These are phyloP conservation scores for Ambastaia sidthimunki DNA, from an alignment of 2,797 vertebrate genomes.

Conservation along the genomic window DNA sequence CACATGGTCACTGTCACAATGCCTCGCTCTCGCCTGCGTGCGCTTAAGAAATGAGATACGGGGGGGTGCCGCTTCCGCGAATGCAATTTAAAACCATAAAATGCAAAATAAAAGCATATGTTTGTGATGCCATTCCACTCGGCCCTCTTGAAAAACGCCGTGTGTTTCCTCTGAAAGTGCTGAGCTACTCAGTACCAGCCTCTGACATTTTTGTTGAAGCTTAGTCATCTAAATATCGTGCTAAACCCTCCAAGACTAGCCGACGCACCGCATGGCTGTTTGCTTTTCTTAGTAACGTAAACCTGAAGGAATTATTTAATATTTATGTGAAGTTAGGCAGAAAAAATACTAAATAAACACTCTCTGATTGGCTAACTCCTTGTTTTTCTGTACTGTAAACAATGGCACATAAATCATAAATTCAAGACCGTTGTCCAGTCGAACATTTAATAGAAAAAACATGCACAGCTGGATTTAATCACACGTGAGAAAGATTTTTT, in stretches of 20 bases:
- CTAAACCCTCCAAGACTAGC: neutral
- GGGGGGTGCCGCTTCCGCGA: constrained; percentile 22
- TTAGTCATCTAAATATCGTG: constrained; percentile 45
- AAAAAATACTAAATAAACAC: neutral
- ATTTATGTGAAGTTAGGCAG: neutral
- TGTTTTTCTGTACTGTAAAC: constrained; percentile 2
- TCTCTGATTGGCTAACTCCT: neutral
- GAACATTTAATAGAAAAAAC: neutral
- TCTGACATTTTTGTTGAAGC: constrained; percentile 48
- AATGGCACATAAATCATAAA: neutral
- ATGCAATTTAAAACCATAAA: constrained; percentile 54
- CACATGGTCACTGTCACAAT: constrained; percentile 70
- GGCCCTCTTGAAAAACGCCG: constrained; percentile 32
- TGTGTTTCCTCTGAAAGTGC: constrained; percentile 46
- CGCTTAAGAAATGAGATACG: constrained; percentile 51
- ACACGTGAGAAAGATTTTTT: too few species aligned
- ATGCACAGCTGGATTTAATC: neutral
- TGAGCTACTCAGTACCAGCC: constrained; percentile 38
- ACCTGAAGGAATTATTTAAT: constrained; percentile 11
- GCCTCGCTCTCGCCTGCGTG: constrained; percentile 49
- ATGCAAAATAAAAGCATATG: constrained; percentile 61
- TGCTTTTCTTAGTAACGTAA: constrained; percentile 24
- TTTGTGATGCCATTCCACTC: constrained; percentile 47
- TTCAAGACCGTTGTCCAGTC: neutral
- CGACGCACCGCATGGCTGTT: neutral